Conservation (phyloP, 1,140 invertebrate species). For the Galendromus occidentalis region DNA sequence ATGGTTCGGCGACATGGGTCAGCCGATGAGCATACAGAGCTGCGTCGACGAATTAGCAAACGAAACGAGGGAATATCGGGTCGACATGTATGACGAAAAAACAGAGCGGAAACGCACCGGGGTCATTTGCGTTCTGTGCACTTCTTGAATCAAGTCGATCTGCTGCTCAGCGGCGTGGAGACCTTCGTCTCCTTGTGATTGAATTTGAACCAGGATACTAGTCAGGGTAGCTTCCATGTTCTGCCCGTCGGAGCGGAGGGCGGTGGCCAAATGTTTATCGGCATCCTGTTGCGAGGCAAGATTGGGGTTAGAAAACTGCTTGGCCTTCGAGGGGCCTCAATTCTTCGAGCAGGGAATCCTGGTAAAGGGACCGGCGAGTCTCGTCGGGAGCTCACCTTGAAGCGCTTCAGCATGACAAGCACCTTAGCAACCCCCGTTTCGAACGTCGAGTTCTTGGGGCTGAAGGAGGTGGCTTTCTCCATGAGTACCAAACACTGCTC, state of each 20-base stretch:
- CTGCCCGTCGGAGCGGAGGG: constrained; percentile 5
- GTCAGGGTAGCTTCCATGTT: background rate
- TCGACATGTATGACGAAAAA: too few species aligned
- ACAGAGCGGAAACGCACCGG: background rate
- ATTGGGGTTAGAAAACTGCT: too few species aligned
- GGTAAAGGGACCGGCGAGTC: background rate
- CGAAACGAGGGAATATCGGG: too few species aligned
- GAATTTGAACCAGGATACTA: background rate
- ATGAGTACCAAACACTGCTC: constrained; percentile 47
- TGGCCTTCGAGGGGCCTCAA: too few species aligned
- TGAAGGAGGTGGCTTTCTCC: constrained; percentile 37
- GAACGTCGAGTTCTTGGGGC: constrained; percentile 11
- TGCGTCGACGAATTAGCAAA: too few species aligned
- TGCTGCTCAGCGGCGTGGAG: constrained; percentile 52
- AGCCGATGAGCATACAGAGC: too few species aligned
- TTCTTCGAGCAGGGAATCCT: too few species aligned
- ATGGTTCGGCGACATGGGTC: too few species aligned
- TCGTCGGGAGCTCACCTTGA: background rate
- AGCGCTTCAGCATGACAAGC: constrained; percentile 4
- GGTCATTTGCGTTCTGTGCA: constrained; percentile 35
- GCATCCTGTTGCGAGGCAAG: too few species aligned
- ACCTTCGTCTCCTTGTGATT: background rate
- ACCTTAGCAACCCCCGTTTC: background rate
- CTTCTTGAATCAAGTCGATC: constrained; percentile 60
- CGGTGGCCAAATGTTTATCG: constrained; percentile 38